Evolutionary conservation across 2,797 vertebrate species (phyloP).

Genomic region (Mus spretus): DNA sequence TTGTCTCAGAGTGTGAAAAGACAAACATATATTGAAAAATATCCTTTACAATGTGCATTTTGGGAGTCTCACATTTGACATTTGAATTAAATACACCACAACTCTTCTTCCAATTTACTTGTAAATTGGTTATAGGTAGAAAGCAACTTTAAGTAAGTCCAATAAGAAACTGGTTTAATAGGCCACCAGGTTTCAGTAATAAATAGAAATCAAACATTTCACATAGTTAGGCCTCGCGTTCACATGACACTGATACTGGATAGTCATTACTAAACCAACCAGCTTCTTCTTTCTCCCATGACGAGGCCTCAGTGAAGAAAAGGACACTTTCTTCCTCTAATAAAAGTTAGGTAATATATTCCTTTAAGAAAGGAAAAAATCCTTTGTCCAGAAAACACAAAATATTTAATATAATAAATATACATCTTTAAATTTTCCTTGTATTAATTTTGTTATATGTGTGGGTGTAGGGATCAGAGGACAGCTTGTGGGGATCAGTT

Average conservation of each 20-base stretch:
- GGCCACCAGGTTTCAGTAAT: conserved; percentile 41
- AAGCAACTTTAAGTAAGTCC: not conserved
- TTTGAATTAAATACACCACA: conserved; percentile 60
- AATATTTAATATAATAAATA: not conserved
- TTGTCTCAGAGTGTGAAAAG: not conserved
- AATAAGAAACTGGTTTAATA: conserved; percentile 42
- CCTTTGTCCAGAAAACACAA: not conserved
- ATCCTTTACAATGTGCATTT: not conserved
- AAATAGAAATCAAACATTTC: not conserved
- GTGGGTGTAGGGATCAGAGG: not conserved
- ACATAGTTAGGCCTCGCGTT: not conserved
- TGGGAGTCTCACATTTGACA: conserved; percentile 19
- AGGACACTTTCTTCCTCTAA: not conserved
- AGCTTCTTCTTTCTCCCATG: not conserved
- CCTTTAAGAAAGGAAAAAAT: not conserved
- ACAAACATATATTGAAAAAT: not conserved
- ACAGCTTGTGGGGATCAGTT: not conserved
- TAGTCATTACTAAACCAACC: not conserved
- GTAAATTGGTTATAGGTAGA: conserved; percentile 18
- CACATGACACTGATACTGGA: not conserved
- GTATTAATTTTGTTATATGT: not conserved
- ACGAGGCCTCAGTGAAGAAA: not conserved
- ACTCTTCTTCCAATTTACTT: conserved; percentile 32
- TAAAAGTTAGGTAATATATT: not conserved
- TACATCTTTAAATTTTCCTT: not conserved